phyloP scores from a whole-genome alignment of 1,140 invertebrate genomes.

The Battus philenor region DNA sequence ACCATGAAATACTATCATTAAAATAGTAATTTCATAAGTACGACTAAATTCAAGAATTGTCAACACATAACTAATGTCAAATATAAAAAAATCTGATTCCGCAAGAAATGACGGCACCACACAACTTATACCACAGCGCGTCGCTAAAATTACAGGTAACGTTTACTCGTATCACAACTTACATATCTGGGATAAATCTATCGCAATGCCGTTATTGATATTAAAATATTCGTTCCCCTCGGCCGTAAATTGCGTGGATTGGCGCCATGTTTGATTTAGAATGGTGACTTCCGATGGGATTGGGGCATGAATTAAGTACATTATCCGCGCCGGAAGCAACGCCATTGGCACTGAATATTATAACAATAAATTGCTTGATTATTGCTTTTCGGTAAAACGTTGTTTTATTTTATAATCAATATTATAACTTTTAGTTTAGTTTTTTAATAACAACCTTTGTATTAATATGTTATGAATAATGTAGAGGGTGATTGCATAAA shows the following conservation, averaged over 20 bases:
- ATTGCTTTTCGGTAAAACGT: conserved; percentile 24
- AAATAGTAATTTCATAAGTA: too few species aligned
- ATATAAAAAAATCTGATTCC: too few species aligned
- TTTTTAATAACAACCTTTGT: neutral
- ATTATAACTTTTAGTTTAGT: neutral
- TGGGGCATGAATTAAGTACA: conserved; percentile 45
- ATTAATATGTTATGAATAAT: too few species aligned
- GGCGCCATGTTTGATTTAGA: conserved; percentile 62
- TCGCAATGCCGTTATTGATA: conserved; percentile 45
- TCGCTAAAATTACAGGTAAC: too few species aligned
- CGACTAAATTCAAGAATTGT: too few species aligned
- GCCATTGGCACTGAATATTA: conserved; percentile 42
- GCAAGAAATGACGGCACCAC: too few species aligned
- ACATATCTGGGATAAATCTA: conserved; percentile 35
- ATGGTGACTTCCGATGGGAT: conserved; percentile 54
- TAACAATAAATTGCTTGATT: conserved; percentile 43
- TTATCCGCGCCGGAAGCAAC: conserved; percentile 43
- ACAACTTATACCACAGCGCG: too few species aligned
- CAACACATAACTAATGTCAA: too few species aligned
- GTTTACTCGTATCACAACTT: conserved; percentile 1
- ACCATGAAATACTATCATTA: too few species aligned
- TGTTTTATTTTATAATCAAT: conserved; percentile 13
- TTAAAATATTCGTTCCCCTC: conserved; percentile 57
- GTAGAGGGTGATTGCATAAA: too few species aligned
- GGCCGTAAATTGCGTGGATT: conserved; percentile 41